Conservation (phyloP, 1,140 invertebrate genomes). For the Leptinotarsa lineolata region DNA sequence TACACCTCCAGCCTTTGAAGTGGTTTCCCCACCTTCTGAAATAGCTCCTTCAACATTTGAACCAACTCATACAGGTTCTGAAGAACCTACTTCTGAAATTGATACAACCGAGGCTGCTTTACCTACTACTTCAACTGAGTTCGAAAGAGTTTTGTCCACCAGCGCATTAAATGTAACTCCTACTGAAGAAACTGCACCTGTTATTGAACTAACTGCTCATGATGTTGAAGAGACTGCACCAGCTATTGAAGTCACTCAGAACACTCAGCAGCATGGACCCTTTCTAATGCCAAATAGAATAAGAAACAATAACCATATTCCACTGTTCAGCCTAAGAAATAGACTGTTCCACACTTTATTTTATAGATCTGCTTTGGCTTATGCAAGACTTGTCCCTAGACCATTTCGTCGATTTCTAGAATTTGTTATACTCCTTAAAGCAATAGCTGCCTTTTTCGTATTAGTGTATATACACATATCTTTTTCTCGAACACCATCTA, state of each 20-base stretch:
- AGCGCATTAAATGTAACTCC: no score
- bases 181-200: no score
- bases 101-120: no score
- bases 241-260: constrained; percentile 53
- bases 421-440: constrained; percentile 88
- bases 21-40: not conserved
- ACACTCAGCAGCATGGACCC: constrained; percentile 59
- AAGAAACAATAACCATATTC: constrained; percentile 69
- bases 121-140: no score
- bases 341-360: constrained; percentile 95
- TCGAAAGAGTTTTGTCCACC: no score
- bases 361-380: constrained; percentile 86
- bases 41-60: no score
- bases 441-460: constrained; percentile 85
- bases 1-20: constrained; percentile 27
- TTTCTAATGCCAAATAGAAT: constrained; percentile 61
- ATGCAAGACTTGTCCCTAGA: constrained; percentile 86
- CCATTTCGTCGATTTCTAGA: constrained; percentile 86
- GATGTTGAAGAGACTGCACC: not conserved
- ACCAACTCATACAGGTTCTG: no score
- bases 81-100: no score
- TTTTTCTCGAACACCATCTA: constrained; percentile 90
- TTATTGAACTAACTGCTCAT: no score
- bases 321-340: constrained; percentile 83
- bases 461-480: constrained; percentile 94